A percentile compares a stretch with the other conserved stretches of the same genome.
phyloP scores from a whole-genome alignment of 2,888 invertebrate genomes.

The Agriopis aurantiaria region DNA sequence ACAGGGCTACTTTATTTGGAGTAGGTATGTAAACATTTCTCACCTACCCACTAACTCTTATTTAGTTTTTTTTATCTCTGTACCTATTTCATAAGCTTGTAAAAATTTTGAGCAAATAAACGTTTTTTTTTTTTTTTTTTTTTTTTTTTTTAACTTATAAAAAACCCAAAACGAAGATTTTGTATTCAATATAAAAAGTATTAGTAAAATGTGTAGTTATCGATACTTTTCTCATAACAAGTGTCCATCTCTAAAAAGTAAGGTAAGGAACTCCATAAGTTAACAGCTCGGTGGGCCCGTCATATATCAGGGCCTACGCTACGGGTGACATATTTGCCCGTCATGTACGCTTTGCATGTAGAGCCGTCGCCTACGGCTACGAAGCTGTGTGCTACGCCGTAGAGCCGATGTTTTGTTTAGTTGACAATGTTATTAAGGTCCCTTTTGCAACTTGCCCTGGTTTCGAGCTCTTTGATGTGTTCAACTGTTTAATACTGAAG shows the following conservation, averaged over 20 bases:
- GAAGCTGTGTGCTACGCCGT: constrained; percentile 34
- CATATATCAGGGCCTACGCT: constrained; percentile 75
- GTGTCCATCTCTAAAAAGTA: constrained; percentile 55
- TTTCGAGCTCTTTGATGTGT: constrained; percentile 26
- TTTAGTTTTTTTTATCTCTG: too few relatives aligned
- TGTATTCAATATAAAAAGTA: too few relatives aligned
- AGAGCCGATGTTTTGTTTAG: constrained; percentile 42
- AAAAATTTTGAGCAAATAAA: too few relatives aligned
- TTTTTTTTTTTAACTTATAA: too few relatives aligned
- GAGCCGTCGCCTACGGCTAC: constrained; percentile 47
- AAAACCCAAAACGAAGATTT: too few relatives aligned
- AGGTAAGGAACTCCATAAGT: constrained; percentile 78
- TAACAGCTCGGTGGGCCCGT: constrained; percentile 77
- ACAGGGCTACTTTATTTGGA: too few relatives aligned
- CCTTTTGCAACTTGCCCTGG: constrained; percentile 24
- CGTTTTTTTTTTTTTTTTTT: too few relatives aligned
- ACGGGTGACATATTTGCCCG: constrained; percentile 74
- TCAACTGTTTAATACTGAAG: constrained; percentile 11
- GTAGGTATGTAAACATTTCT: too few relatives aligned
- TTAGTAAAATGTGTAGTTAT: not conserved
- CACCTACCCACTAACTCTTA: too few relatives aligned
- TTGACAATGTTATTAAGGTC: constrained; percentile 37
- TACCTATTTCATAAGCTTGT: too few relatives aligned
- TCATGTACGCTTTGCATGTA: constrained; percentile 74
- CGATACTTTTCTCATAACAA: constrained; percentile 8